A percentile compares a stretch with the other conserved stretches of the same genome.
These are phyloP conservation scores for Tursiops truncatus DNA, from an alignment of 2,113 vertebrate species.

Conservation along the genomic window DNA sequence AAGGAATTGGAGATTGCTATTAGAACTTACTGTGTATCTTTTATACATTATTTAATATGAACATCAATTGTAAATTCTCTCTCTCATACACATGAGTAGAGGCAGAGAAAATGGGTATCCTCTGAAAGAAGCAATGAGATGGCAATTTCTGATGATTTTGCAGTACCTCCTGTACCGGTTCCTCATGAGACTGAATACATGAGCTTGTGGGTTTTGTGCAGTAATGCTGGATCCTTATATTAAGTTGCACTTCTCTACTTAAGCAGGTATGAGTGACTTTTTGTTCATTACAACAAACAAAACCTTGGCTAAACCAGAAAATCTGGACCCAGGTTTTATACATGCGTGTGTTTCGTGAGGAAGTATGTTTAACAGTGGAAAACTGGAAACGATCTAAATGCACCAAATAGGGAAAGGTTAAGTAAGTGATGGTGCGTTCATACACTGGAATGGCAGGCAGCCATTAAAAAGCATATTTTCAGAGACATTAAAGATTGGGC, in stretches of 20 bases:
- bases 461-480: not conserved
- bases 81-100: not conserved
- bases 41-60: not conserved
- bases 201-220: not conserved
- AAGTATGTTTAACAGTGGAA: not conserved
- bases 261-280: not conserved
- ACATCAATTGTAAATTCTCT: not conserved
- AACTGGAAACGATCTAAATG: not conserved
- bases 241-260: not conserved
- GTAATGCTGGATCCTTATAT: not conserved
- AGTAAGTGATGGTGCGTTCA: not conserved
- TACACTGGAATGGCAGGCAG: not conserved
- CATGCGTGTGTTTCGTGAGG: not conserved
- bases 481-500: not conserved
- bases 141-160: not conserved
- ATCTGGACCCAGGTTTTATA: not conserved
- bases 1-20: not conserved
- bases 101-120: not conserved
- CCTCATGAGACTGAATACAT: not conserved
- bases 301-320: not conserved
- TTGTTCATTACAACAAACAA: not conserved
- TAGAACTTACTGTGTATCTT: not conserved
- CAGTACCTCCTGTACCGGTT: not conserved
- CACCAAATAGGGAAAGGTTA: not conserved
- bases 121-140: not conserved